Evolutionary conservation across 1,140 invertebrate genomes (phyloP), one percentile per base, ranked within the genome.

Genomic region (Halesus radiatus): DNA sequence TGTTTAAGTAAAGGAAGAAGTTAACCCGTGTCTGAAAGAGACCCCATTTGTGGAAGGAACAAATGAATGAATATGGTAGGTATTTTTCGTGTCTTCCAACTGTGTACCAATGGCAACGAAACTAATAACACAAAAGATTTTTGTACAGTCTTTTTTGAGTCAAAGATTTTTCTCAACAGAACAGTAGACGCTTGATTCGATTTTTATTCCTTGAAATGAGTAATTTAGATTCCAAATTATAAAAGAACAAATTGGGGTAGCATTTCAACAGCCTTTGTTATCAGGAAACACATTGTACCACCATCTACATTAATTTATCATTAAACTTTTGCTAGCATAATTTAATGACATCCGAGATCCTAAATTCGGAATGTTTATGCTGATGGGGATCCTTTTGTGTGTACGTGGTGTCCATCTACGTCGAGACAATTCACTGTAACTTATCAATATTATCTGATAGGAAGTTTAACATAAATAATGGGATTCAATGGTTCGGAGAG

Each of bases 381-480:
- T 56, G 54, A 18, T 18, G 54, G 20, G 15, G 54, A 56, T 56
- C 5, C 20, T 18, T 22, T 56, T n/a, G 18, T 7, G 20, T 56
- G 16, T 29, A 16, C 16, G 15, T 64, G 22, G 62, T 32, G 62
- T 1, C 16, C 62, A 16, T 26, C 22, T 64, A 26, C 7, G 26
- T 23, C 16, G 8, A 64, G 62, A 23, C 10, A 26, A 23, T 64
- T 29, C 62, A 5, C 22, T 29, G 22, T 64, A 23, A 64, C 62
- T 64, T 64, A 64, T 64, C 62, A 64, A 29, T 60, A 26, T 23
- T 64, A 64, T 64, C 62, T 29, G 62, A n/a, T 16, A 70, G 29
- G n/a, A 20, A n/a, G 10, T 50, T 50, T 20, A 70, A 70, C 32
- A 70, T 20, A 70, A 50, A 50, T 45, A 50, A 70, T 70, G 32